Conservation (phyloP, 2,888 invertebrate genomes). For the Lochmaea capreae region DNA sequence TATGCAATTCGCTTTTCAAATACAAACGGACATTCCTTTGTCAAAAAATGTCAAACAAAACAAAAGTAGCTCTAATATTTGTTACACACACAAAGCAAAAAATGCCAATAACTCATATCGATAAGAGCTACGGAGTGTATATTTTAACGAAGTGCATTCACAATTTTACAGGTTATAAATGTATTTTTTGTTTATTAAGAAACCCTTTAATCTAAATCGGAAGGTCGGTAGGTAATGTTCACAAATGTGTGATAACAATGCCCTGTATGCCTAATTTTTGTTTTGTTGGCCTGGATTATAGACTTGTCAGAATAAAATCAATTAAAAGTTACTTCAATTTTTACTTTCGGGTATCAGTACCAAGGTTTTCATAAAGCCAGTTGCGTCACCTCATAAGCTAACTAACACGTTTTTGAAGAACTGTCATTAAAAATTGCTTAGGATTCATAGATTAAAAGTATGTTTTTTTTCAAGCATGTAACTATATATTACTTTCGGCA, state of each 20-base stretch:
- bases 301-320: conserved; percentile 10
- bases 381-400: too few species aligned
- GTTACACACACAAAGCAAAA: conserved; percentile 42
- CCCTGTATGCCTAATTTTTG: conserved; percentile 13
- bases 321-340: too few species aligned
- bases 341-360: too few species aligned
- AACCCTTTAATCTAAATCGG: neutral
- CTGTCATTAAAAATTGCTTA: too few species aligned
- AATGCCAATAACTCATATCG: conserved; percentile 27
- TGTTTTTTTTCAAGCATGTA: too few species aligned
- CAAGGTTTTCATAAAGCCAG: neutral
- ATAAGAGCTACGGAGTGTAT: conserved; percentile 44
- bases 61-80: conserved; percentile 5
- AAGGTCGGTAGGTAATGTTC: conserved; percentile 5
- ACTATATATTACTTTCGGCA: too few species aligned
- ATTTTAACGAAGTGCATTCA: conserved; percentile 49
- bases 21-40: neutral
- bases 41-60: neutral
- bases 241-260: conserved; percentile 19
- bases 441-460: too few species aligned
- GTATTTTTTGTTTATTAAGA: neutral
- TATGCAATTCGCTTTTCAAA: too few species aligned
- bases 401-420: too few species aligned
- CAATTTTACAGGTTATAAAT: conserved; percentile 26
- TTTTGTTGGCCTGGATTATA: neutral